Evolutionary conservation across 2,797 vertebrate genomes (phyloP), one percentile per base, ranked within the genome.

Genomic region (Halcyon badia): DNA sequence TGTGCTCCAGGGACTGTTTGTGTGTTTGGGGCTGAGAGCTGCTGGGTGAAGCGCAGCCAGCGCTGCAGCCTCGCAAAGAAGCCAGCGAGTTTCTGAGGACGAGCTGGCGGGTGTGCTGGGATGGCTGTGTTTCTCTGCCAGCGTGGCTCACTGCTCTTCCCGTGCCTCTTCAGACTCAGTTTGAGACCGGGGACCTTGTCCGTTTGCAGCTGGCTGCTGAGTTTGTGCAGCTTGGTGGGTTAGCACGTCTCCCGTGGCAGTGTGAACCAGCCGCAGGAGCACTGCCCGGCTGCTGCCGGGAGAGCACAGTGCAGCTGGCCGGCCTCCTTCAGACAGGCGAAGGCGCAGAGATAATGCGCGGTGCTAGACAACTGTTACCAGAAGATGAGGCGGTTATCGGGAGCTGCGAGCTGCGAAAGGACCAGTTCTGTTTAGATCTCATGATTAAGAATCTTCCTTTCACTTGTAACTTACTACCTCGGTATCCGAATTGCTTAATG

Each of bases 1-100:
- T 93, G 65, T 51, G 94, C 95, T 95, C 68, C 93, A 71, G 95
- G 96, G 94, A 85, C 85, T 94, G 95, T 96, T 96, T 83, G 81
- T 95, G 95, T 87, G 48, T 91, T 91, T 90, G 69, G 87, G 57
- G 87, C 83, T 64, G 91, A 56, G 96, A 94, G 49, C 35, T 86
- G 87, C 82, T 87, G 93, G 89, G 61, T 87, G 26, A 62, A 56
- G 94, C 90, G 20, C 88, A 52, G 52, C 64, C 18, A 10, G 16
- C 80, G 92, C 60, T 82, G 79, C 83, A 16, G 22, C 15, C 62
- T 57, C 9, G 0, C 51, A 7, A 1, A n/a, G 72, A 21, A 60
- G 31, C 35, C 69, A 26, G 21, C 2, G 46, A 70, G 75, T 37
- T 83, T 49, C 75, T 86, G 92, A 54, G 77, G 57, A 31, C 2